Conservation (phyloP, 2,888 invertebrate genomes). For the Agonopterix arenella region DNA sequence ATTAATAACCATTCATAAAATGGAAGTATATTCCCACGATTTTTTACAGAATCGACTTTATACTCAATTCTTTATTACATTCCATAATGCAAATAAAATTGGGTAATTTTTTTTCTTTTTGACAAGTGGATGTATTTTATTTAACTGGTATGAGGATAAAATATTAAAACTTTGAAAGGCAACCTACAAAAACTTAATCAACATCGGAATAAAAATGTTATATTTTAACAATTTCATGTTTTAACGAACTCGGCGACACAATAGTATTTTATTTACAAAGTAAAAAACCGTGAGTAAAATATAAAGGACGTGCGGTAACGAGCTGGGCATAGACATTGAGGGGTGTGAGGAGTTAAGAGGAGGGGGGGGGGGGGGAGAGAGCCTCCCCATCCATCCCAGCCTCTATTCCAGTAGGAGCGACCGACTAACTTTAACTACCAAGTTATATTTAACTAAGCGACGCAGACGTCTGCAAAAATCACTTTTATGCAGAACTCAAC, state of each 20-base stretch:
- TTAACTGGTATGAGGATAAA: not conserved
- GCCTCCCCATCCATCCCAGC: too few relatives aligned
- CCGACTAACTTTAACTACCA: not conserved
- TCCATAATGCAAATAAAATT: too few relatives aligned
- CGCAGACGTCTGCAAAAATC: not conserved
- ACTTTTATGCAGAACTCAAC: not conserved
- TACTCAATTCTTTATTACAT: too few relatives aligned
- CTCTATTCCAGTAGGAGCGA: too few relatives aligned
- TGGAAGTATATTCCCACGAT: too few relatives aligned
- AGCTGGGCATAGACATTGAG: not conserved
- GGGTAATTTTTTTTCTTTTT: not conserved
- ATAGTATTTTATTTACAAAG: slow-evolving; percentile 4
- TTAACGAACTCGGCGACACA: not conserved
- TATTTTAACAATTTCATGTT: too few relatives aligned
- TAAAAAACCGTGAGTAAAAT: slow-evolving; percentile 8
- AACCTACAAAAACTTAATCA: too few relatives aligned
- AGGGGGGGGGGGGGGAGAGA: too few relatives aligned
- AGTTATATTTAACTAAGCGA: not conserved
- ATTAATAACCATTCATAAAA: too few relatives aligned
- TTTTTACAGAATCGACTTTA: too few relatives aligned
- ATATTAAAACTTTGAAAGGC: too few relatives aligned
- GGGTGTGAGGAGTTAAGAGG: not conserved
- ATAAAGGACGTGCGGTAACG: slow-evolving; percentile 1
- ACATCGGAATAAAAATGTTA: too few relatives aligned
- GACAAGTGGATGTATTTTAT: not conserved